Conservation (phyloP, 2,797 vertebrate species). For the Hozukius guyotensis region DNA sequence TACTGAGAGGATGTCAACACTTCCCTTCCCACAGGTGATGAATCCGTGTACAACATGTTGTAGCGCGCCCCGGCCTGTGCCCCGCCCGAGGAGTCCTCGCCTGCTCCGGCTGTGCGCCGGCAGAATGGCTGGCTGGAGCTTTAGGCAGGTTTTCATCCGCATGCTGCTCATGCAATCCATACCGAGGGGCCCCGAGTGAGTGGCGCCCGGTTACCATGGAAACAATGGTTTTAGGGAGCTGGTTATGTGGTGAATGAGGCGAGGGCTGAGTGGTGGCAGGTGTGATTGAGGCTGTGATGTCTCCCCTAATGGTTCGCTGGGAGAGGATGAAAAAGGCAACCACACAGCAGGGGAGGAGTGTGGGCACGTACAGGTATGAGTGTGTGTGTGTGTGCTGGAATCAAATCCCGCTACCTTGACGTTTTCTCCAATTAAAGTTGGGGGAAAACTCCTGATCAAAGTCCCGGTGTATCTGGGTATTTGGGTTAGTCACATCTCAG, state of each 20-base stretch:
- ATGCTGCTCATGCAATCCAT: slow-evolving; percentile 44
- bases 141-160: slow-evolving; percentile 45
- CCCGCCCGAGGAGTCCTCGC: slow-evolving; percentile 17
- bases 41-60: slow-evolving; percentile 46
- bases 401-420: slow-evolving; percentile 20
- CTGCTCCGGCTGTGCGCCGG: slow-evolving; percentile 22
- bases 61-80: not conserved
- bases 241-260: slow-evolving; percentile 62
- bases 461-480: slow-evolving; percentile 1
- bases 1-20: slow-evolving; percentile 25
- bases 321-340: slow-evolving; percentile 54
- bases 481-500: slow-evolving; percentile 23
- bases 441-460: slow-evolving; percentile 35
- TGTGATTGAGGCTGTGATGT: slow-evolving; percentile 66
- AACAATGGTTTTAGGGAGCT: slow-evolving; percentile 60
- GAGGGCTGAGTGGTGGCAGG: slow-evolving; percentile 63
- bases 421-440: slow-evolving; percentile 50
- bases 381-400: not conserved
- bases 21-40: slow-evolving; percentile 21
- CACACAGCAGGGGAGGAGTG: slow-evolving; percentile 32
- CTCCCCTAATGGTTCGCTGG: slow-evolving; percentile 50
- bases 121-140: slow-evolving; percentile 24
- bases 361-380: not conserved
- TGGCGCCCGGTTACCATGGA: slow-evolving; percentile 67
- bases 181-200: slow-evolving; percentile 12